Evolutionary conservation across 2,113 vertebrate species (phyloP).

Genomic region (Amphiprion percula): DNA sequence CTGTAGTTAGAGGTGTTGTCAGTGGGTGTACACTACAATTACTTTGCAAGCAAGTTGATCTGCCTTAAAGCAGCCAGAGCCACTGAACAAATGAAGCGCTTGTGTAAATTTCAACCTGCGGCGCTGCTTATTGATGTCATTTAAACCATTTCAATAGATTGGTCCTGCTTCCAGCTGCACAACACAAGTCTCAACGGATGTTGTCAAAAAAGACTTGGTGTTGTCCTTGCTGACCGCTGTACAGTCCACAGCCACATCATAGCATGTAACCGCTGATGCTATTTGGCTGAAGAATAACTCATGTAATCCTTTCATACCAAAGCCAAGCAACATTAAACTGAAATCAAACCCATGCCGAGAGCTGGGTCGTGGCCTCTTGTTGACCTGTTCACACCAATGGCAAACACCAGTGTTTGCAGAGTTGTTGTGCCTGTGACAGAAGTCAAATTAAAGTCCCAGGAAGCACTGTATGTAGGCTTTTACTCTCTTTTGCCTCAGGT

Average conservation of each 20-base stretch:
- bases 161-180: neutral
- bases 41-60: conserved; percentile 29
- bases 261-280: neutral
- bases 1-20: conserved; percentile 15
- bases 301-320: conserved; percentile 11
- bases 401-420: conserved; percentile 42
- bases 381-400: conserved; percentile 40
- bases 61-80: conserved; percentile 8
- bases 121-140: neutral
- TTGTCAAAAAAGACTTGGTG: neutral
- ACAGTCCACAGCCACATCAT: neutral
- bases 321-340: neutral
- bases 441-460: conserved; percentile 14
- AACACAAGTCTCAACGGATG: neutral
- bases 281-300: conserved; percentile 4
- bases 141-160: neutral
- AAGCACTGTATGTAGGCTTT: neutral
- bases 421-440: conserved; percentile 5
- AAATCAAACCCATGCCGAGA: neutral
- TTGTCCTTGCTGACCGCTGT: neutral
- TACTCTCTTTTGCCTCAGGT: conserved; percentile 36
- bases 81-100: conserved; percentile 19
- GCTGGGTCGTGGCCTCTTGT: conserved; percentile 4
- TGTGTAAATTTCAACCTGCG: neutral
- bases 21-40: conserved; percentile 28